Conservation (phyloP, 35 echinoderm and acorn worm species). For the Heliocidaris tuberculata region DNA sequence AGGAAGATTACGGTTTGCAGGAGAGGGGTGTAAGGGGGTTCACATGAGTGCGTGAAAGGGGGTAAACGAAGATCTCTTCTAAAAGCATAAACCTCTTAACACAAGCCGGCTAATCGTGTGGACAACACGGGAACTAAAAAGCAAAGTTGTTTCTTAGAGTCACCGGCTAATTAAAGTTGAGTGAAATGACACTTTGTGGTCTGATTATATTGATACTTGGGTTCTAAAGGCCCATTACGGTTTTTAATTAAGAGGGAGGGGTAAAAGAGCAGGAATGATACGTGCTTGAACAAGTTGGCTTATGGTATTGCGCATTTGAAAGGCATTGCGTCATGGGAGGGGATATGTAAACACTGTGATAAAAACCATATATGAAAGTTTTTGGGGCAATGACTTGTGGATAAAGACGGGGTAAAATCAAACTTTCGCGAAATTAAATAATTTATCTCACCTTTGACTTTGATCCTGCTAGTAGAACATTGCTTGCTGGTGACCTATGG, state of each 20-base stretch:
- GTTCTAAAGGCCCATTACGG: constrained; percentile 13
- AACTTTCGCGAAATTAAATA: background rate
- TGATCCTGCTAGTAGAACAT: constrained; percentile 67
- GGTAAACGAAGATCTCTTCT: background rate
- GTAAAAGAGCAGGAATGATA: background rate
- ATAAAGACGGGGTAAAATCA: background rate
- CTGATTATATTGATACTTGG: background rate
- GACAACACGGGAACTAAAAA: background rate
- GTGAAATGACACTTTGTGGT: background rate
- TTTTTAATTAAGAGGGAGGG: constrained; percentile 17
- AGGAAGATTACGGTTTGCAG: background rate
- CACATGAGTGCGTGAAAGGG: background rate
- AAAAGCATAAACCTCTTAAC: constrained; percentile 14
- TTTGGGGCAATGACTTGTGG: background rate
- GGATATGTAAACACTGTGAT: background rate
- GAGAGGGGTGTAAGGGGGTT: background rate
- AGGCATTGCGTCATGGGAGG: background rate
- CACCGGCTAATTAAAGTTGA: constrained; percentile 16
- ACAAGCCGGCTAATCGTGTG: background rate
- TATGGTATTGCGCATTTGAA: background rate
- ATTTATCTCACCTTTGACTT: constrained; percentile 70
- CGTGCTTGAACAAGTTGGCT: background rate
- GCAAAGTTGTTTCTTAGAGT: background rate
- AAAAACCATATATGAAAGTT: background rate
- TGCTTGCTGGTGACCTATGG: constrained; percentile 68